Percentiles rank a stretch among this genome's conserved stretches.
phyloP scores from a whole-genome alignment of 2,113 vertebrate genomes.

The Prochilodus magdalenae region DNA sequence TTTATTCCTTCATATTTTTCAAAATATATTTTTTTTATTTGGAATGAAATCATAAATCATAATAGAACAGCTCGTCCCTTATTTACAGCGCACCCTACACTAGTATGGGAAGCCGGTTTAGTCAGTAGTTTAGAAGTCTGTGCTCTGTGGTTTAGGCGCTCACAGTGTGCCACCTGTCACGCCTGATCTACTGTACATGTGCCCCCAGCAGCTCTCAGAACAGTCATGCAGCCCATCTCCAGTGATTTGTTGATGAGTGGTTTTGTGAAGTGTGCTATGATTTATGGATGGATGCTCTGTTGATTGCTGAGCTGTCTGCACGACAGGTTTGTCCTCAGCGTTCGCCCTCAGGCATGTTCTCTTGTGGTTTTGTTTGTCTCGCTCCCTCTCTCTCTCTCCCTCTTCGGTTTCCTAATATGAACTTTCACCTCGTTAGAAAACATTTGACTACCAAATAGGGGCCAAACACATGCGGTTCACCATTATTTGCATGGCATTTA shows the following conservation, averaged over 20 bases:
- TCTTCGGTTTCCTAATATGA: not conserved
- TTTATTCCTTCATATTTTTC: too few species aligned
- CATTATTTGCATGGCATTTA: too few species aligned
- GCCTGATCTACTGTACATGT: not conserved
- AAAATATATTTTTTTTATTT: too few species aligned
- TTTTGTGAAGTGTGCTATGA: not conserved
- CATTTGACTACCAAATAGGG: too few species aligned
- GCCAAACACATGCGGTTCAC: not conserved
- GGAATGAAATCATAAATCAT: too few species aligned
- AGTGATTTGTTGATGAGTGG: not conserved
- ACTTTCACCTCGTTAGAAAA: not conserved
- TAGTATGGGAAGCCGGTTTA: too few species aligned
- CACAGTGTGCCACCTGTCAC: not conserved
- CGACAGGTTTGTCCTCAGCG: constrained; percentile 3
- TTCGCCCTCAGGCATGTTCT: not conserved
- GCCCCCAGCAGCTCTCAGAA: not conserved
- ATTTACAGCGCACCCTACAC: too few species aligned
- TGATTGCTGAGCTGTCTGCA: not conserved
- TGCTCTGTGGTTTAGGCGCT: not conserved
- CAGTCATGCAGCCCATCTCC: not conserved
- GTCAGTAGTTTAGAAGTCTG: not conserved
- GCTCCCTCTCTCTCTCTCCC: too few species aligned
- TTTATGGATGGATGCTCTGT: not conserved
- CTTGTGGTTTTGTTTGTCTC: not conserved
- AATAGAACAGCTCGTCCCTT: too few species aligned